Conservation (phyloP, 2,888 invertebrate genomes). For the Trachelus iudaicus region DNA sequence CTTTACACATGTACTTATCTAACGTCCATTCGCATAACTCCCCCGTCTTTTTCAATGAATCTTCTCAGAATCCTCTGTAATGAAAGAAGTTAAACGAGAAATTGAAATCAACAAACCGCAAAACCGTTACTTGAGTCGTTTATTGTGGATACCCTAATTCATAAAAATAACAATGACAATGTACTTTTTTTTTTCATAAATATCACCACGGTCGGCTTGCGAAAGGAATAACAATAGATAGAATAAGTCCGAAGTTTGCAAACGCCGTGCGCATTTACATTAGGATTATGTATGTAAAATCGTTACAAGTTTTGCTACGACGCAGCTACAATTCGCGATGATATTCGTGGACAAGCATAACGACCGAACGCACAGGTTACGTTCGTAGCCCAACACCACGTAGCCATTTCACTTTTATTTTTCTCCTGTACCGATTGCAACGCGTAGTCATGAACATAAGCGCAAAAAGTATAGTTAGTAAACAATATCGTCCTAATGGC, state of each 20-base stretch:
- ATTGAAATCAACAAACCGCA: background rate
- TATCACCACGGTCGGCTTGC: background rate
- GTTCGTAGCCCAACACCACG: too few species aligned
- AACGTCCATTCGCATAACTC: too few species aligned
- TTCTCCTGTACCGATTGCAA: too few species aligned
- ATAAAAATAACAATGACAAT: conserved; percentile 57
- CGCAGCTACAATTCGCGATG: too few species aligned
- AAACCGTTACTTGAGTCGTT: conserved; percentile 42
- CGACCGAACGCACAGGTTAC: too few species aligned
- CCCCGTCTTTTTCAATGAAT: too few species aligned
- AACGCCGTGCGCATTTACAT: background rate
- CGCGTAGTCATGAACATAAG: background rate
- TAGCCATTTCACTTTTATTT: too few species aligned
- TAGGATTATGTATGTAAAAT: background rate
- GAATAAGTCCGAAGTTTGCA: background rate
- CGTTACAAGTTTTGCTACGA: too few species aligned
- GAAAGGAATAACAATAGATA: conserved; percentile 2
- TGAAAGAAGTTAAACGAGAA: too few species aligned
- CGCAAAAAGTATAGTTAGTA: background rate
- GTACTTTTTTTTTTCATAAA: conserved; percentile 28
- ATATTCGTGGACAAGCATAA: too few species aligned
- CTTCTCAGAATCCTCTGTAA: too few species aligned
- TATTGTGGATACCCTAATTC: conserved; percentile 53
- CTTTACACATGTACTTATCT: too few species aligned
- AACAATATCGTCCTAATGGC: conserved; percentile 43